Percentiles rank a stretch among this genome's conserved stretches.
phyloP scores from a whole-genome alignment of 2,797 vertebrate genomes.

The Sebastiscus tertius region DNA sequence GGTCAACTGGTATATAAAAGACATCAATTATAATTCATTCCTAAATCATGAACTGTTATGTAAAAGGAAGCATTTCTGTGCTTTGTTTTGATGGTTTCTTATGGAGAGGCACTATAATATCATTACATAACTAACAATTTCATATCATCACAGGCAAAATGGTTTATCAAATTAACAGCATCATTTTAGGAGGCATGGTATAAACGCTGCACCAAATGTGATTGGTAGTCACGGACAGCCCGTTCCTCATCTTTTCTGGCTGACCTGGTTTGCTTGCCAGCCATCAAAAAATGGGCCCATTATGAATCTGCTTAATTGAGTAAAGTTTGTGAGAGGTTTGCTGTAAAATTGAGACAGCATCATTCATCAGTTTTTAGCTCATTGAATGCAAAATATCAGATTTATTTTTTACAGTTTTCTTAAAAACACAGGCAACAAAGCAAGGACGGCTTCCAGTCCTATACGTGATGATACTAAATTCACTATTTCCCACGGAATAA shows the following conservation, averaged over 20 bases:
- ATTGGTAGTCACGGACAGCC: slow-evolving; percentile 23
- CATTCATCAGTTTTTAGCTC: background rate
- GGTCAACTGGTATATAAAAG: background rate
- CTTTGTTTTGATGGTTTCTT: background rate
- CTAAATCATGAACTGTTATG: background rate
- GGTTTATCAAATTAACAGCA: background rate
- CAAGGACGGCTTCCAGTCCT: background rate
- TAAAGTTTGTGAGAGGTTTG: slow-evolving; percentile 27
- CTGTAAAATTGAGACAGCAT: slow-evolving; percentile 8
- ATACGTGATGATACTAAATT: background rate
- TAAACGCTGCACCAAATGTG: background rate
- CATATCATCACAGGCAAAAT: background rate
- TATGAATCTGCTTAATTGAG: slow-evolving; percentile 62
- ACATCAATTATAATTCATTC: background rate
- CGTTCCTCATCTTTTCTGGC: slow-evolving; percentile 52
- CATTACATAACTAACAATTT: background rate
- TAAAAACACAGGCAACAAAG: background rate
- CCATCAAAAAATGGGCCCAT: slow-evolving; percentile 55
- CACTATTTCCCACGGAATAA: slow-evolving; percentile 56
- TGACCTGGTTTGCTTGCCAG: slow-evolving; percentile 75
- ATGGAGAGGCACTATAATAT: background rate
- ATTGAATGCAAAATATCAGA: background rate
- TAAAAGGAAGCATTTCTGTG: background rate
- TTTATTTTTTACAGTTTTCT: background rate
- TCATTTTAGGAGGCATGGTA: background rate